Evolutionary conservation across 2,113 vertebrate genomes (phyloP), one percentile per base, ranked within the genome.

Genomic region (Ascaphus truei): DNA sequence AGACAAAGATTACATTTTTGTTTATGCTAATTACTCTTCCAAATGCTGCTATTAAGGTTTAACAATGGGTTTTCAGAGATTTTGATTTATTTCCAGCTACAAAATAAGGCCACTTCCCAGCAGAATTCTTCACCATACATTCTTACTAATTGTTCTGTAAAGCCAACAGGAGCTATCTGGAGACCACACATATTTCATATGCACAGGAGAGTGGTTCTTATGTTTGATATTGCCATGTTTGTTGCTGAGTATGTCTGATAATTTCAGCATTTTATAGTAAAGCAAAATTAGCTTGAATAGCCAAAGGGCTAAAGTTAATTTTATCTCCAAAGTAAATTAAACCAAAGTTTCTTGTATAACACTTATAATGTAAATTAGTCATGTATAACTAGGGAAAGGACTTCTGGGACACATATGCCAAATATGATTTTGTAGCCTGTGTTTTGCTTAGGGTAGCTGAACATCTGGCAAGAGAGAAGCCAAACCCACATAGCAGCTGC

Each of bases 41-140:
- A 60, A 45, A 60, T 69, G 60, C 48, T 60, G 18, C 66, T 60
- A 69, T 69, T 69, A 45, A 69, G 66, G 33, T 41, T 69, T 60
- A 60, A 69, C 66, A 69, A 69, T 69, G 45, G 56, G 43, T 56
- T 69, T 69, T 60, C 66, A 60, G 23, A 69, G 43, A 51, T 69
- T 69, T 60, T 69, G 66, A 69, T 69, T 69, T 69, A 69, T 69
- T 69, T 69, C 56, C 56, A 69, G 66, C 66, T 69, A 69, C 56
- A 60, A 69, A 69, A 69, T 69, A 69, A 60, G 66, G 66, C 66
- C 66, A 60, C 66, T 48, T 69, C 66, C 56, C 66, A 69, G 56
- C 11, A 69, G 66, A 69, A 60, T 69, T 69, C 60, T 69, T 69
- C 66, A 60, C 56, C 18, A 45, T 60, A 60, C 60, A 60, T 60